These are phyloP conservation scores for Oligia fasciuncula DNA, from an alignment of 2,888 invertebrate species.

Conservation along the genomic window DNA sequence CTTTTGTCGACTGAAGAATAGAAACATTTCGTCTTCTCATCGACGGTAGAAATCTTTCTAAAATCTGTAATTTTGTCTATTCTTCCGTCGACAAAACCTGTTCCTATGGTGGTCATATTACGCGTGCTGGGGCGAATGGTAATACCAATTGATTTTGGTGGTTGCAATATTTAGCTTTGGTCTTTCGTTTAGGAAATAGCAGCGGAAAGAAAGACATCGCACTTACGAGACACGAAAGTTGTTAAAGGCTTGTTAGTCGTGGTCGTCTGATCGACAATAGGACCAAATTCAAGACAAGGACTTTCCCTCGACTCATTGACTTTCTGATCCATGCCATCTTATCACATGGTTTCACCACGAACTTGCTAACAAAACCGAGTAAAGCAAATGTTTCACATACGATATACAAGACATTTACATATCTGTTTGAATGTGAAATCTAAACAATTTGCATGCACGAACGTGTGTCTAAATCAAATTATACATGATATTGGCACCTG, in stretches of 20 bases:
- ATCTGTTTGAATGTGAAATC: slow-evolving; percentile 44
- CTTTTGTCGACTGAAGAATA: neutral
- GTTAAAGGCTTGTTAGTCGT: neutral
- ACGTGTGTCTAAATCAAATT: slow-evolving; percentile 37
- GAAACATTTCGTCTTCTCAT: neutral
- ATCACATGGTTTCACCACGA: slow-evolving; percentile 21
- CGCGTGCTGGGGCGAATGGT: neutral
- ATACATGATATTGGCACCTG: slow-evolving; percentile 23
- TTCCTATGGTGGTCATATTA: too few relatives aligned
- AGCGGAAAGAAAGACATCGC: neutral
- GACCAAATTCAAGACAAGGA: slow-evolving; percentile 24
- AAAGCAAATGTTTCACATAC: slow-evolving; percentile 32
- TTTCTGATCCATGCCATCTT: slow-evolving; percentile 31
- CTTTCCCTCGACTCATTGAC: slow-evolving; percentile 48
- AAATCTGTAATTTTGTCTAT: too few relatives aligned
- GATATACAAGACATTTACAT: slow-evolving; percentile 30
- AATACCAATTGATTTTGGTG: neutral
- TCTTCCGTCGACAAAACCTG: too few relatives aligned
- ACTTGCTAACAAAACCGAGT: slow-evolving; percentile 36
- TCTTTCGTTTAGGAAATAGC: neutral
- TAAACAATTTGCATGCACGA: slow-evolving; percentile 57
- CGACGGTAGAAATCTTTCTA: too few relatives aligned
- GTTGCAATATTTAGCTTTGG: neutral
- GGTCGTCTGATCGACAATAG: slow-evolving; percentile 13
- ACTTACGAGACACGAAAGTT: neutral